These are phyloP conservation scores for Hippocampus comes DNA, from an alignment of 2,113 vertebrate genomes.

Conservation along the genomic window DNA sequence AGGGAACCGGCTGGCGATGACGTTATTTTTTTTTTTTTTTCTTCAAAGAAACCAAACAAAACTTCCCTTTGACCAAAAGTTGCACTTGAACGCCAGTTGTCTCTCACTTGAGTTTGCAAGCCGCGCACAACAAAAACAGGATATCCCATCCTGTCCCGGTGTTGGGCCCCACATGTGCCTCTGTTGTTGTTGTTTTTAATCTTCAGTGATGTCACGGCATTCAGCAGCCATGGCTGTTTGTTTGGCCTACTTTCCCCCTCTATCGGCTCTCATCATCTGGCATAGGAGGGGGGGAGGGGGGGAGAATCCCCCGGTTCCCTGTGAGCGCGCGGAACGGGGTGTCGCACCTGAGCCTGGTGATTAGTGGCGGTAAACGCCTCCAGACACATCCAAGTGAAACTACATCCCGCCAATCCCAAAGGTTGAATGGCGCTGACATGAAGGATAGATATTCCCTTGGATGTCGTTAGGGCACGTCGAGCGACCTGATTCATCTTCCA, in stretches of 20 bases:
- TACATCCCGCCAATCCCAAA: slow-evolving; percentile 35
- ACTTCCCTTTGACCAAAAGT: slow-evolving; percentile 27
- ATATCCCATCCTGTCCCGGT: slow-evolving; percentile 41
- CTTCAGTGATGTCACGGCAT: slow-evolving; percentile 53
- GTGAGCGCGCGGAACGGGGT: slow-evolving; percentile 29
- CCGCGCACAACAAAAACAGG: slow-evolving; percentile 58
- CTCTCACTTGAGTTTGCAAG: slow-evolving; percentile 4
- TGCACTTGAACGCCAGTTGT: slow-evolving; percentile 18
- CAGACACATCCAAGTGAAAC: slow-evolving; percentile 18
- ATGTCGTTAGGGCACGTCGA: slow-evolving; percentile 58
- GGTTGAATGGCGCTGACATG: slow-evolving; percentile 60
- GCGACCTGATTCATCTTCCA: slow-evolving; percentile 64
- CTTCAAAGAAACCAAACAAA: slow-evolving; percentile 19
- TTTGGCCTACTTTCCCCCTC: slow-evolving; percentile 61
- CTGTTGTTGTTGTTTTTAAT: slow-evolving; percentile 17
- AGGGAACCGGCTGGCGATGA: slow-evolving; percentile 22
- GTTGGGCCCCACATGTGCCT: slow-evolving; percentile 32
- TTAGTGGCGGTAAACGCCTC: slow-evolving; percentile 39
- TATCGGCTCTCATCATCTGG: slow-evolving; percentile 66
- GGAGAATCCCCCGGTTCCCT: slow-evolving; percentile 52
- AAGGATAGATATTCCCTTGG: slow-evolving; percentile 59
- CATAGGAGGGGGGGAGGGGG: slow-evolving; percentile 15
- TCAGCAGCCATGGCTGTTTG: slow-evolving; percentile 56
- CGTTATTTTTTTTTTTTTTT: no score
- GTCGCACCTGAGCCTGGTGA: slow-evolving; percentile 63